Conservation (phyloP, 2,113 vertebrate genomes). For the Lichenostomus cassidix region DNA sequence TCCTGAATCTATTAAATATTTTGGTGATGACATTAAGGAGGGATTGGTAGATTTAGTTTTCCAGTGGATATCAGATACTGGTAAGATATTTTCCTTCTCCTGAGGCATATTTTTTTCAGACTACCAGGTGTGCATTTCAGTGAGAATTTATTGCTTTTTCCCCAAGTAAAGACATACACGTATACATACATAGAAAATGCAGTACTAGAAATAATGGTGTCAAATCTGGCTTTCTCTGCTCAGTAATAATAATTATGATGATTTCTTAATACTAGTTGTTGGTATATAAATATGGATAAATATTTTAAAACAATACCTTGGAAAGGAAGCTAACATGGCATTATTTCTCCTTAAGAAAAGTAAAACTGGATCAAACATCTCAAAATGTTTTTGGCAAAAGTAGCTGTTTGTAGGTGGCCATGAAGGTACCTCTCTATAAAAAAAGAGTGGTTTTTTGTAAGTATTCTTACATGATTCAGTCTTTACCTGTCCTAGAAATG, state of each 20-base stretch:
- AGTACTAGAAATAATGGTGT: background rate
- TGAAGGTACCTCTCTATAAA: background rate
- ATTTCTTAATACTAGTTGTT: background rate
- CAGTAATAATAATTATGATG: background rate
- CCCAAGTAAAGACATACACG: background rate
- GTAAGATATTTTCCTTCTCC: background rate
- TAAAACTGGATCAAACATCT: background rate
- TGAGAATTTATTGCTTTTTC: background rate
- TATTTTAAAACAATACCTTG: background rate
- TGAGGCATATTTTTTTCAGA: background rate
- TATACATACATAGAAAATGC: background rate
- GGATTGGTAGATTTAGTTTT: conserved; percentile 59
- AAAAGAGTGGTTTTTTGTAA: background rate
- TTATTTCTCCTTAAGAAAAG: background rate
- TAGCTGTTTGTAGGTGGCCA: background rate
- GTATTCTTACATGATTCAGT: background rate
- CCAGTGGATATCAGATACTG: conserved; percentile 72
- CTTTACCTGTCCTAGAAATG: background rate
- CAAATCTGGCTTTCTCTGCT: background rate
- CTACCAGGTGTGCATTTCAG: background rate
- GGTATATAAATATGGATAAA: background rate
- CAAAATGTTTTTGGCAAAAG: background rate
- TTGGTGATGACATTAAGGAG: conserved; percentile 68
- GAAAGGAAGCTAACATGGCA: background rate
- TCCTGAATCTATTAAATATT: conserved; percentile 43